Conservation (phyloP, 2,888 invertebrate genomes). For the Parelbella ahira region DNA sequence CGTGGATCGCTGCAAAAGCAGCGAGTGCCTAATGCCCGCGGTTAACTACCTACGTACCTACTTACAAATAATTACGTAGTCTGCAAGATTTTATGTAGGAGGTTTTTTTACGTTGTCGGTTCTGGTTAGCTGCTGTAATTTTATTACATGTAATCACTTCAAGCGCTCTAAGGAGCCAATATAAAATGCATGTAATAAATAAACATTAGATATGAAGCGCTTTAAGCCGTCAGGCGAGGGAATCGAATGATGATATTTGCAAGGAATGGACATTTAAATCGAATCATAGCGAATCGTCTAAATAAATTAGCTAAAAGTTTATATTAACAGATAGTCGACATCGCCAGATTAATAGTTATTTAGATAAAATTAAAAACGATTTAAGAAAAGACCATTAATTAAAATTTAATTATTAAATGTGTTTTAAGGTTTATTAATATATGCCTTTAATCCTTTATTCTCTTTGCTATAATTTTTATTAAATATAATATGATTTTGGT, state of each 20-base stretch:
- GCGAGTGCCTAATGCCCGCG: slow-evolving; percentile 25
- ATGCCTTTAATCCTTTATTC: too few species aligned
- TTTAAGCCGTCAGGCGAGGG: background rate
- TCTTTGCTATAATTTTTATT: too few species aligned
- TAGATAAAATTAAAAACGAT: too few species aligned
- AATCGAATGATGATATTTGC: too few species aligned
- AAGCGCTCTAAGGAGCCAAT: slow-evolving; percentile 4
- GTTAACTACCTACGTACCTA: slow-evolving; percentile 6
- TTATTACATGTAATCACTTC: slow-evolving; percentile 9
- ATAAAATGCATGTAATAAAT: slow-evolving; percentile 4
- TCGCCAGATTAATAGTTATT: too few species aligned
- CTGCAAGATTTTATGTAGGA: slow-evolving; percentile 15
- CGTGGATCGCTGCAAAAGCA: slow-evolving; percentile 30
- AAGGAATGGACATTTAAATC: background rate
- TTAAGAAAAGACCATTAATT: too few species aligned
- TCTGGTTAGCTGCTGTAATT: slow-evolving; percentile 2
- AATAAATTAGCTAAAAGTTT: slow-evolving; percentile 46
- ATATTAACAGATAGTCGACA: slow-evolving; percentile 37
- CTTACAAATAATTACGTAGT: slow-evolving; percentile 25
- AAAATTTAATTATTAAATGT: too few species aligned
- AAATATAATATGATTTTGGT: too few species aligned
- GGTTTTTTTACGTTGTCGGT: slow-evolving; percentile 4
- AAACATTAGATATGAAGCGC: background rate
- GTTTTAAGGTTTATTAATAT: too few species aligned
- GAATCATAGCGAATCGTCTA: slow-evolving; percentile 53